Conservation (phyloP, 2,888 invertebrate species). For the Malthinus flaveolus region DNA sequence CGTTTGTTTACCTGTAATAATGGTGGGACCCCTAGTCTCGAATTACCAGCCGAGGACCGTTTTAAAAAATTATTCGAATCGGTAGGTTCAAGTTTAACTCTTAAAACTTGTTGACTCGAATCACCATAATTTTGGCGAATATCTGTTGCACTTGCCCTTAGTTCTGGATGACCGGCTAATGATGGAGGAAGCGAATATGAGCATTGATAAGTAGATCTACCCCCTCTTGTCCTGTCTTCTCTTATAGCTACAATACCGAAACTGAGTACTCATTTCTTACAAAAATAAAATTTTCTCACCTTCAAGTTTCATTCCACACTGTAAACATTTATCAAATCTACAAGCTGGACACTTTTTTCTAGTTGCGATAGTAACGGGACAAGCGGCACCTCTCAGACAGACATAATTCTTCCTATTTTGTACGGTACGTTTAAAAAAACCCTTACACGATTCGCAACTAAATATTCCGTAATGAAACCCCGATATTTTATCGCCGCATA, state of each 20-base stretch:
- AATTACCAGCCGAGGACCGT: slow-evolving; percentile 31
- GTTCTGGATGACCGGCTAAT: slow-evolving; percentile 56
- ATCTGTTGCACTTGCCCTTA: slow-evolving; percentile 51
- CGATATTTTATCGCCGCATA: slow-evolving; percentile 93
- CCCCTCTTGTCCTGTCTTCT: slow-evolving; percentile 93
- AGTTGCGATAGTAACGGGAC: slow-evolving; percentile 90
- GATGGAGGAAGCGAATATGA: slow-evolving; percentile 84
- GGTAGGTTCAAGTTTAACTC: slow-evolving; percentile 58
- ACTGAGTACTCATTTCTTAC: background rate
- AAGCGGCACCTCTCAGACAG: slow-evolving; percentile 86
- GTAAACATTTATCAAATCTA: slow-evolving; percentile 92
- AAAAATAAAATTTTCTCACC: slow-evolving; percentile 55
- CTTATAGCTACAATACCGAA: slow-evolving; percentile 72
- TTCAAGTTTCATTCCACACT: slow-evolving; percentile 96
- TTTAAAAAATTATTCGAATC: slow-evolving; percentile 49
- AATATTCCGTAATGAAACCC: slow-evolving; percentile 98
- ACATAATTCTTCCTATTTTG: slow-evolving; percentile 97
- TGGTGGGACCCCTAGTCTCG: slow-evolving; percentile 59
- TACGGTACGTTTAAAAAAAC: slow-evolving; percentile 97
- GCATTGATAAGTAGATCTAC: slow-evolving; percentile 94
- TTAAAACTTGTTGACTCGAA: slow-evolving; percentile 45
- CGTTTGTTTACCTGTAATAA: slow-evolving; percentile 66
- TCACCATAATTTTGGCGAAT: slow-evolving; percentile 48
- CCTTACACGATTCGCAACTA: slow-evolving; percentile 97
- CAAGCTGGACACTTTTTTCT: slow-evolving; percentile 97